A percentile compares a stretch with the other conserved stretches of the same genome.
These are phyloP conservation scores for Synanceia verrucosa DNA, from an alignment of 2,797 vertebrate genomes.

Conservation along the genomic window DNA sequence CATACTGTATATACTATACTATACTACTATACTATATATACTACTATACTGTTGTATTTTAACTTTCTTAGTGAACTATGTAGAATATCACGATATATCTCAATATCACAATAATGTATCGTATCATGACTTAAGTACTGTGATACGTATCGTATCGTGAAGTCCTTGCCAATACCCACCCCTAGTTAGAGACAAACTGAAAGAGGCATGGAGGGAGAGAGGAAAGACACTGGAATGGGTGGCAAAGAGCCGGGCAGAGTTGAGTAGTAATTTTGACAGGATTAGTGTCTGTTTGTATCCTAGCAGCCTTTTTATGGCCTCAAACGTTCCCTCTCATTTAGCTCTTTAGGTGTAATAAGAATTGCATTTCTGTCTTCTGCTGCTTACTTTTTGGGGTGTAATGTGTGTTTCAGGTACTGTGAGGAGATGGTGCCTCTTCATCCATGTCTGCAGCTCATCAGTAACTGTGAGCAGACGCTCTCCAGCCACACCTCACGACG, in stretches of 20 bases:
- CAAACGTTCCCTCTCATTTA: not conserved
- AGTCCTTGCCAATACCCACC: too few species aligned
- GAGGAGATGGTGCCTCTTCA: constrained; percentile 93
- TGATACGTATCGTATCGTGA: too few species aligned
- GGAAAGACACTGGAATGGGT: not conserved
- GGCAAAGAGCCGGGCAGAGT: constrained; percentile 16
- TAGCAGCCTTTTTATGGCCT: constrained; percentile 16
- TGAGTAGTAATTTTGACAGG: constrained; percentile 17
- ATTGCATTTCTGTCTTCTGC: not conserved
- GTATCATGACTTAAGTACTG: too few species aligned
- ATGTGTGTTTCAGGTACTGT: constrained; percentile 84
- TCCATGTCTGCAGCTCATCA: constrained; percentile 92
- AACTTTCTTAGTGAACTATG: too few species aligned
- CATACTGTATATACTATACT: too few species aligned
- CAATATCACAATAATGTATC: too few species aligned
- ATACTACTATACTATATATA: too few species aligned
- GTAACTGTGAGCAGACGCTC: constrained; percentile 96
- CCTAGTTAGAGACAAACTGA: constrained; percentile 7
- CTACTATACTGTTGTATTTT: too few species aligned
- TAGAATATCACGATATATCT: too few species aligned
- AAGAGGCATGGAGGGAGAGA: not conserved
- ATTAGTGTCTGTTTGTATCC: constrained; percentile 18
- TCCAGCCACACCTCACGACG: constrained; percentile 95
- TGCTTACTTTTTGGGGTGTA: not conserved
- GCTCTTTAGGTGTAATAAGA: not conserved